Base-by-base conservation (phyloP, 2,888 invertebrate genomes). In the Anagyrus pseudococci region DNA sequence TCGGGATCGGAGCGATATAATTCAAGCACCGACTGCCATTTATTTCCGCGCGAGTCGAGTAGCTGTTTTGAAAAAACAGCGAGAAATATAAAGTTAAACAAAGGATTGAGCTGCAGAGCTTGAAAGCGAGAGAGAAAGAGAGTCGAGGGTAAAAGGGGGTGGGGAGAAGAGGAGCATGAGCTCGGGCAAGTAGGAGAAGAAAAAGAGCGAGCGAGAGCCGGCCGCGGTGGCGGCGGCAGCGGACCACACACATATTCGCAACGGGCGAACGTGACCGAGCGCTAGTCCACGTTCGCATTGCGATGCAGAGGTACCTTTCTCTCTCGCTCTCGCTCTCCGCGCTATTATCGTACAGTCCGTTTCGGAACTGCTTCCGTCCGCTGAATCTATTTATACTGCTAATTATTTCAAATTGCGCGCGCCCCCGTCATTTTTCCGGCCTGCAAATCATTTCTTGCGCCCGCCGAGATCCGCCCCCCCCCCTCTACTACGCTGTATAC, bases 211-310 rank as follows among this genome's bases (percentile, higher is more conserved):
- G 60, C 62, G 57, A 58, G 4, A 41, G n/a, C 41, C 41, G 13
- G 4, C n/a, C 17, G 15, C 41, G 4, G 15, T n/a, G 13, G 8
- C 13, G 33, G 8, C 13, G 33, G 8, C 33, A 76, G 71, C 76
- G 78, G 79, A 77, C 78, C 78, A 79, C 77, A 77, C 78, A 75
- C 75, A 41, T 41, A 41, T 17, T 76, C 75, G 76, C 61, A 47
- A 72, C 71, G 72, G n/a, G 74, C 70, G 76, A 78, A 80, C 79
- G 79, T 80, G 78, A 80, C 78, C 77, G 75, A 77, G 76, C 74
- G 17, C 37, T 55, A 58, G 65, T 75, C 75, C 76, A 73, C 76
- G 76, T 76, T 75, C 75, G 76, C 77, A 79, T 79, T 79, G 78
- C 78, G 77, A 79, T 78, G 19, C 13, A 17, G 10, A 10, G 8